phyloP scores from a whole-genome alignment of 2,797 vertebrate genomes.

The Squalus acanthias region DNA sequence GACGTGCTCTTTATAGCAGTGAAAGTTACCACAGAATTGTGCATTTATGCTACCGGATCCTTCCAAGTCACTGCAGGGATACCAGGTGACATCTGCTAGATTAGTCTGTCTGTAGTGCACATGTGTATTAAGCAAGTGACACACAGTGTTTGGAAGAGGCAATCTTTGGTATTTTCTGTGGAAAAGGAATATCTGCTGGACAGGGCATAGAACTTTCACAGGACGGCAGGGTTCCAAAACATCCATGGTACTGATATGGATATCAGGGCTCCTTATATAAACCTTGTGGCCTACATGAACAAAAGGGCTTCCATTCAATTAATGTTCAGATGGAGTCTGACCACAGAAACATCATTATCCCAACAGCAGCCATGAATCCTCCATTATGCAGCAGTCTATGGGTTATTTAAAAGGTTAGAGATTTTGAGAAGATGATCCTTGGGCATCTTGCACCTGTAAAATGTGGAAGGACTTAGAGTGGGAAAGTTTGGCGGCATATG shows the following conservation, averaged over 20 bases:
- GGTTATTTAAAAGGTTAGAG: neutral
- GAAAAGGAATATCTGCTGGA: neutral
- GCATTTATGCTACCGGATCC: neutral
- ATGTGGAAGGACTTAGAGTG: neutral
- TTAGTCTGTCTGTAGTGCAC: neutral
- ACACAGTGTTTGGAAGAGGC: neutral
- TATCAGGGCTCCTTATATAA: neutral
- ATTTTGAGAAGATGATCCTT: neutral
- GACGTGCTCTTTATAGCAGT: neutral
- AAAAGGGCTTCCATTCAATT: neutral
- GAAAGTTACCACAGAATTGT: neutral
- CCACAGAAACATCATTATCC: neutral
- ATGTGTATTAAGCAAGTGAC: neutral
- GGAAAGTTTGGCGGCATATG: neutral
- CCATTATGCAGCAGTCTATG: neutral
- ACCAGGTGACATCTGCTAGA: neutral
- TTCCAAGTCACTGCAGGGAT: neutral
- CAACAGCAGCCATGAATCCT: neutral
- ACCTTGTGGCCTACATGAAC: neutral
- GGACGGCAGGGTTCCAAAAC: neutral
- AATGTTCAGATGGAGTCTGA: neutral
- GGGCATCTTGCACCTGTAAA: neutral
- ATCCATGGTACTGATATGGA: neutral
- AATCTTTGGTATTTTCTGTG: neutral
- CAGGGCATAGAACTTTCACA: neutral